Base-by-base conservation (phyloP, 2,888 invertebrate species). In the Taphrorychus bicolor region DNA sequence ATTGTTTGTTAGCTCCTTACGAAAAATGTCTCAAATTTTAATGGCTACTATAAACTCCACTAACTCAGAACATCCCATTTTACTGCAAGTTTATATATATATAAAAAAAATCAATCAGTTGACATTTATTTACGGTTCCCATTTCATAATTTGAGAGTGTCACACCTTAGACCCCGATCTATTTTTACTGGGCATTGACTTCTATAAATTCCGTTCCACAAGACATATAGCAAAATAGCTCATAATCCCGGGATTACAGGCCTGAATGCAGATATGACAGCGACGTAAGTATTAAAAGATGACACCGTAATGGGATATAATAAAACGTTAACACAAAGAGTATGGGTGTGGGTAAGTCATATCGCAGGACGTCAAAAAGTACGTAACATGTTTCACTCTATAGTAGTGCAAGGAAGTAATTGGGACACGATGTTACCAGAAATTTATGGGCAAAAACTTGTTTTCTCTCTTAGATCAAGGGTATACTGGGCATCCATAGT, bases 391-490 rank as follows among this genome's bases (percentile, higher is more conserved):
- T 82, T 80, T 78, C 80, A 76, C 80, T 76, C 78, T 81, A 66
- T 66, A 80, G 74, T 80, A 80, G 81, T 79, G 81, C 82, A 81
- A 80, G 80, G 80, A 82, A 81, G 81, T 82, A 82, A 82, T 82
- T 82, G 80, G 81, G 81, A 81, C 80, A 81, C 79, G 80, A 80
- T 78, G 80, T 79, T 79, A 80, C 80, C 79, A 78, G 76, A 80
- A 82, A 81, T 81, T 82, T 80, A 80, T 81, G 56, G 59, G 42
- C 65, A 67, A 64, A 70, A 63, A 68, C 68, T 60, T 51, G 62
- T 66, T 66, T 56, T 67, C 60, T 68, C 59, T 61, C 62, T 58
- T 49, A 63, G 52, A 58, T 54, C 48, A 59, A 62, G n/a, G n/a
- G 56, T 66, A 41, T 53, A 62, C 59, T 49, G 51, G 62, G 53